Percentiles rank a stretch among this genome's conserved stretches.
These are phyloP conservation scores for Syngnathus rostellatus DNA, from an alignment of 2,797 vertebrate genomes.

Conservation along the genomic window DNA sequence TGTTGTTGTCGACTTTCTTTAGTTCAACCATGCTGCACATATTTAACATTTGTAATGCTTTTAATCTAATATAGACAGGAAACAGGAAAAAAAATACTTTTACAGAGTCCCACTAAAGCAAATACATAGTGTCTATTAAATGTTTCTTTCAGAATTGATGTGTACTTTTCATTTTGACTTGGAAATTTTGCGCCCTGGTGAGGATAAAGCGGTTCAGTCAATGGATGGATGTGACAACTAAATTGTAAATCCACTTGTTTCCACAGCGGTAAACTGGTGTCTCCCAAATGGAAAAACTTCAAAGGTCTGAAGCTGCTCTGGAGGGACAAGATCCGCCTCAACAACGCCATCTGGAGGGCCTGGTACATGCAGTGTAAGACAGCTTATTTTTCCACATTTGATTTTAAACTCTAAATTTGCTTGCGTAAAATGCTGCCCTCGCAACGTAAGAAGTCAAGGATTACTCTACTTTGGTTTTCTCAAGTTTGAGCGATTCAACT, in stretches of 20 bases:
- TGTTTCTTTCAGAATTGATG: background rate
- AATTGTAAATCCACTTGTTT: background rate
- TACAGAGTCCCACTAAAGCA: background rate
- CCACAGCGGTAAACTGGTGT: constrained; percentile 87
- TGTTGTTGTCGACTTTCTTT: background rate
- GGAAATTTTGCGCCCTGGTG: too few relatives aligned
- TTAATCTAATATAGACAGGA: background rate
- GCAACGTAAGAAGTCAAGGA: background rate
- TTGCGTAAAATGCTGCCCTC: too few relatives aligned
- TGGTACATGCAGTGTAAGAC: constrained; percentile 99
- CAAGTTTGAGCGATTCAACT: background rate
- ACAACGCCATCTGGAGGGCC: constrained; percentile 99
- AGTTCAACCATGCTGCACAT: background rate
- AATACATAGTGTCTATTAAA: background rate
- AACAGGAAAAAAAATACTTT: background rate
- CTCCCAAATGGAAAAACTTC: constrained; percentile 99
- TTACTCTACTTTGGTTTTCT: background rate
- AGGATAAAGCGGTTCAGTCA: too few relatives aligned
- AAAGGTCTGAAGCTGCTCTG: constrained; percentile 95
- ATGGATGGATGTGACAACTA: too few relatives aligned
- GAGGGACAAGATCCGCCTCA: constrained; percentile 98
- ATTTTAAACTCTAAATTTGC: too few relatives aligned
- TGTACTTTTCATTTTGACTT: too few relatives aligned
- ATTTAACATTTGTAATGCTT: background rate
- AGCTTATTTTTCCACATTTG: too few relatives aligned